Conservation (phyloP, 1,140 invertebrate genomes). For the Bombus confusus region DNA sequence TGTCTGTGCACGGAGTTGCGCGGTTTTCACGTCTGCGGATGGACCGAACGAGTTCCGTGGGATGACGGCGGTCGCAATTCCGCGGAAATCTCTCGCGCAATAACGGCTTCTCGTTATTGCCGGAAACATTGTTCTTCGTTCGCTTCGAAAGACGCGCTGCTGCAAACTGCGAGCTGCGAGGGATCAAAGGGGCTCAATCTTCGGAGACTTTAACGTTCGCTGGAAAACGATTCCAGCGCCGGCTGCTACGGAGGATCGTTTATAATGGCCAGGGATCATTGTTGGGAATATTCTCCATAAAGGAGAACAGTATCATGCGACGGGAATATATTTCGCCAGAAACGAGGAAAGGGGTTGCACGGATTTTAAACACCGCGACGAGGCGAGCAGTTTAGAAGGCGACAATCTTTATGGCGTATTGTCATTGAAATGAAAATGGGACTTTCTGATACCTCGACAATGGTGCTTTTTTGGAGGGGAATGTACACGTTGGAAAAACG, state of each 20-base stretch:
- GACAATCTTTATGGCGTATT: slow-evolving; percentile 9
- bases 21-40: neutral
- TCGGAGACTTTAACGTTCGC: slow-evolving; percentile 41
- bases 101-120: slow-evolving; percentile 35
- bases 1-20: too few species aligned
- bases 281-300: slow-evolving; percentile 34
- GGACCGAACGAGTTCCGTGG: neutral
- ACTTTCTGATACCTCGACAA: neutral
- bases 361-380: neutral
- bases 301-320: slow-evolving; percentile 34
- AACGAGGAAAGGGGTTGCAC: neutral
- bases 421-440: neutral
- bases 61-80: slow-evolving; percentile 14
- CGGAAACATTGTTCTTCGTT: slow-evolving; percentile 44
- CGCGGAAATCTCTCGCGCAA: slow-evolving; percentile 39
- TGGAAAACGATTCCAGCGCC: slow-evolving; percentile 9
- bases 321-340: slow-evolving; percentile 19
- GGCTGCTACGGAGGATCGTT: slow-evolving; percentile 24
- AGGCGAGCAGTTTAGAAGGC: neutral
- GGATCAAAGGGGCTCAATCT: slow-evolving; percentile 45
- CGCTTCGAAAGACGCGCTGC: neutral
- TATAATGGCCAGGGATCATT: slow-evolving; percentile 47
- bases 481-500: too few species aligned
- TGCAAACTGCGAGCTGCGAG: neutral
- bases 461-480: too few species aligned